These are phyloP conservation scores for Diaprepes abbreviatus DNA, from an alignment of 2,888 invertebrate species.

Conservation along the genomic window DNA sequence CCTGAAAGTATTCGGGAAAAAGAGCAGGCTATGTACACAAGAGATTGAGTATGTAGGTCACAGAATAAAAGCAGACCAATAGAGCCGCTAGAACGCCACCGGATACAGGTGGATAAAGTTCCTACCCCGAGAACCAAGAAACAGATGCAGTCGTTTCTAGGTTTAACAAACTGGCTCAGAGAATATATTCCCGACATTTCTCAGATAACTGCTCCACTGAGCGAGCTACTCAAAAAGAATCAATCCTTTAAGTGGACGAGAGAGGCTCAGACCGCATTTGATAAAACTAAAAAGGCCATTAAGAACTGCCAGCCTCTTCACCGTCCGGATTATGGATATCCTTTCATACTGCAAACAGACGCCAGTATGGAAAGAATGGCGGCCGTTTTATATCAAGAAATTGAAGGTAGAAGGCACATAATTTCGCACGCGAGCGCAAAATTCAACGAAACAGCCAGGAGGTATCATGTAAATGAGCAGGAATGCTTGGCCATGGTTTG, in stretches of 20 bases:
- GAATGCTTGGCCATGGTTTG: slow-evolving; percentile 21
- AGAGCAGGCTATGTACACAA: neutral
- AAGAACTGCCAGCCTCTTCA: neutral
- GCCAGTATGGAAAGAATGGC: slow-evolving; percentile 8
- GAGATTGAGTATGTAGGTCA: slow-evolving; percentile 6
- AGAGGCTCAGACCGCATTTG: neutral
- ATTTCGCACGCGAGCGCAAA: slow-evolving; percentile 16
- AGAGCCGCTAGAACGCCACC: too few relatives aligned
- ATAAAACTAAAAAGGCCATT: neutral
- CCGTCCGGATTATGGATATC: neutral
- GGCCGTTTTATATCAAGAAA: slow-evolving; percentile 11
- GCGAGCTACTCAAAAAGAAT: too few relatives aligned
- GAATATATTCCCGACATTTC: slow-evolving; percentile 28
- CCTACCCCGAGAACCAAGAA: neutral
- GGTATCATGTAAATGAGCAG: slow-evolving; percentile 24
- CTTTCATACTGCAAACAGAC: too few relatives aligned
- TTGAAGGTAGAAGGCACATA: neutral
- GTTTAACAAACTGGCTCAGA: slow-evolving; percentile 13
- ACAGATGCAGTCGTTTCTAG: slow-evolving; percentile 22
- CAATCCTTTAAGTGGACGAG: slow-evolving; percentile 6
- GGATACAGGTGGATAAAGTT: too few relatives aligned
- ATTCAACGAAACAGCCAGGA: too few relatives aligned
- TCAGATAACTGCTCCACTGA: neutral
- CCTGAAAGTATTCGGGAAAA: neutral
- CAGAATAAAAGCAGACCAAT: neutral